These are phyloP conservation scores for Chironomus tepperi DNA, from an alignment of 1,140 invertebrate species.

Conservation along the genomic window DNA sequence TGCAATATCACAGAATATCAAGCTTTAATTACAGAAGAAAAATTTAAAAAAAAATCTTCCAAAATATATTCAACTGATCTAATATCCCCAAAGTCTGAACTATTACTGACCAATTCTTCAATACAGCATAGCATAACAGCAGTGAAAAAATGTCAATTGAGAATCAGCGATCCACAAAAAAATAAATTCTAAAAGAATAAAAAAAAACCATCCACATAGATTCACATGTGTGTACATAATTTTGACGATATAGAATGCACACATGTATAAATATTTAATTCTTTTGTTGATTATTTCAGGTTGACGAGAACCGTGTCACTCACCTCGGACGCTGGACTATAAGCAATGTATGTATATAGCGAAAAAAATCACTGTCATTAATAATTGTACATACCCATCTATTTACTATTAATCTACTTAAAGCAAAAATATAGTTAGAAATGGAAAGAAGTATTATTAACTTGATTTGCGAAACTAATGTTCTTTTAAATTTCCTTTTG, in stretches of 20 bases:
- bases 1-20: too few species aligned
- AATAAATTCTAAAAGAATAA: not conserved
- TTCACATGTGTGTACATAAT: not conserved
- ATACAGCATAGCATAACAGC: not conserved
- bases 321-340: not conserved
- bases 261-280: not conserved
- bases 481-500: too few species aligned
- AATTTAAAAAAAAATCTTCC: too few species aligned
- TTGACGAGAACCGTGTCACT: not conserved
- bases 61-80: not conserved
- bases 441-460: too few species aligned
- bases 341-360: not conserved
- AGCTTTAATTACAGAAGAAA: too few species aligned
- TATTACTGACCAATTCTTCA: not conserved
- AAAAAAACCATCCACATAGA: not conserved
- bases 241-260: not conserved
- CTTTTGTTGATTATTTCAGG: not conserved
- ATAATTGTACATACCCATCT: not conserved
- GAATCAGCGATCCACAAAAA: conserved; percentile 4
- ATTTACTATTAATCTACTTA: too few species aligned
- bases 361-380: not conserved
- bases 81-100: not conserved
- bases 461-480: too few species aligned
- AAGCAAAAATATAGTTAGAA: too few species aligned
- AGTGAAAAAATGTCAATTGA: not conserved